These are phyloP conservation scores for Eupsittula cactorum DNA, from an alignment of 2,113 vertebrate species.

Conservation along the genomic window DNA sequence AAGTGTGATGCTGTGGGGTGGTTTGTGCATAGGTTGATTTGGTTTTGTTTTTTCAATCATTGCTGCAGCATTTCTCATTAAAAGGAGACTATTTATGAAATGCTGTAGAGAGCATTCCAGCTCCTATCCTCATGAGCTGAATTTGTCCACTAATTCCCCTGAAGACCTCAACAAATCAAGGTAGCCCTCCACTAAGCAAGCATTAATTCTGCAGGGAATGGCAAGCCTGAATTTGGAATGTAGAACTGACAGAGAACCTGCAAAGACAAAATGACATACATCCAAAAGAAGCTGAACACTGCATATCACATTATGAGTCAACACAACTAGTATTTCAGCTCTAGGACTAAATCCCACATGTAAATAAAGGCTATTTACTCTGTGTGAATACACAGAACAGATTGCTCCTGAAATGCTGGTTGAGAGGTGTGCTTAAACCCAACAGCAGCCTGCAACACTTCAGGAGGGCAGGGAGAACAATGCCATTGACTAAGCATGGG, in stretches of 20 bases:
- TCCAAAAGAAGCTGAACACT: not conserved
- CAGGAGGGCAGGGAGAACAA: not conserved
- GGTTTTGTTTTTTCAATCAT: not conserved
- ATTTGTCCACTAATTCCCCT: not conserved
- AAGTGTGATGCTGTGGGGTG: not conserved
- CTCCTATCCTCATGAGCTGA: not conserved
- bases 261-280: not conserved
- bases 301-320: not conserved
- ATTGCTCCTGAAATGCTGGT: not conserved
- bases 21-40: not conserved
- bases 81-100: not conserved
- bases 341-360: not conserved
- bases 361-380: not conserved
- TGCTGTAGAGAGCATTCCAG: fast-evolving
- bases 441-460: not conserved
- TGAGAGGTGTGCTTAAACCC: not conserved
- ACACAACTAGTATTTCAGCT: not conserved
- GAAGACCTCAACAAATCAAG: not conserved
- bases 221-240: not conserved
- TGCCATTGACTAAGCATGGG: not conserved
- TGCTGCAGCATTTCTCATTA: not conserved
- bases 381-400: not conserved
- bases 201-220: not conserved
- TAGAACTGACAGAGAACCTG: not conserved
- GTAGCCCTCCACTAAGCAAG: not conserved